Conservation (phyloP, 2,113 vertebrate species). For the Malurus cyaneus region DNA sequence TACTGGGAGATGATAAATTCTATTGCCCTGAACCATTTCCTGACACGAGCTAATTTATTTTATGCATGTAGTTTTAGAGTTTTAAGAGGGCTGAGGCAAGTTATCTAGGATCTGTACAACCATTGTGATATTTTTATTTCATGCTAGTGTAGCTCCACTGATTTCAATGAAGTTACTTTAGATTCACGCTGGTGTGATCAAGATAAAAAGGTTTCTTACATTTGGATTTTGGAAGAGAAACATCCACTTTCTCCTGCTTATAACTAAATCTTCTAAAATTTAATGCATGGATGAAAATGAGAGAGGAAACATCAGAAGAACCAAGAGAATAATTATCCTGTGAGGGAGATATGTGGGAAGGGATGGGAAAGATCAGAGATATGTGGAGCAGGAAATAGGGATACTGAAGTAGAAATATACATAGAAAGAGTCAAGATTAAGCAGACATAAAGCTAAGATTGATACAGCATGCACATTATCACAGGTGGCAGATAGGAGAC, state of each 20-base stretch:
- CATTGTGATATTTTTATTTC: not conserved
- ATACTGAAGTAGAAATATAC: not conserved
- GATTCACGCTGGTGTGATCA: not conserved
- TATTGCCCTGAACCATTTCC: not conserved
- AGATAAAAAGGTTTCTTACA: not conserved
- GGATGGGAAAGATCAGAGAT: not conserved
- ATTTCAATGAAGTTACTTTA: not conserved
- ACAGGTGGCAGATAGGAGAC: not conserved
- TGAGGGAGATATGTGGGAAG: not conserved
- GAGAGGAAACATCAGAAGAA: not conserved
- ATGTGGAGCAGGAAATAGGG: not conserved
- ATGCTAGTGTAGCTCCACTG: not conserved
- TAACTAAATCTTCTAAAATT: not conserved
- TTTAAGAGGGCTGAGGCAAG: not conserved
- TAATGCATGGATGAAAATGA: not conserved
- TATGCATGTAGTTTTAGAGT: not conserved
- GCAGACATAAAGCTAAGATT: not conserved
- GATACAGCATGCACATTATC: not conserved
- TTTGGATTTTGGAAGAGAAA: not conserved
- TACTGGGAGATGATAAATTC: not conserved
- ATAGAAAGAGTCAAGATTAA: not conserved
- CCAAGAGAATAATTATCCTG: not conserved
- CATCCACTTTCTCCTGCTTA: not conserved
- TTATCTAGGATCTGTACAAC: not conserved
- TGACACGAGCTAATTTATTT: not conserved